phyloP scores from a whole-genome alignment of 2,797 vertebrate genomes.

The Oreochromis grahami region DNA sequence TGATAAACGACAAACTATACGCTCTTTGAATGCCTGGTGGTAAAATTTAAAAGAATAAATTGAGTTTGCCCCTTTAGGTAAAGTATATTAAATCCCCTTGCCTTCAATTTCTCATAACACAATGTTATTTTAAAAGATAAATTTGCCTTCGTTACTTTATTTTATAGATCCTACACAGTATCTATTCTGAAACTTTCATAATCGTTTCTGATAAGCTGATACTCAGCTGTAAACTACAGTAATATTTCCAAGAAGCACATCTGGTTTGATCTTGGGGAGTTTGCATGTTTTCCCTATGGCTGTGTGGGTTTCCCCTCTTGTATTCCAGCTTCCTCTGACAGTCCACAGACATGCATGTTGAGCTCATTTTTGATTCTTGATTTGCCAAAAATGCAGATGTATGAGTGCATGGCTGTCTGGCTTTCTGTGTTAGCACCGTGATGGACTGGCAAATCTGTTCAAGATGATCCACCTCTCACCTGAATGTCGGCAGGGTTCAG shows the following conservation, averaged over 20 bases:
- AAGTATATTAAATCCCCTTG: neutral
- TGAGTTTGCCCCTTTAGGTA: neutral
- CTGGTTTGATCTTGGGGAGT: neutral
- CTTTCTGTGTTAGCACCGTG: neutral
- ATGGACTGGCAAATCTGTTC: neutral
- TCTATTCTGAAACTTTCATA: neutral
- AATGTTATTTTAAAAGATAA: neutral
- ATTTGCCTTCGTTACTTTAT: neutral
- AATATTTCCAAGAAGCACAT: neutral
- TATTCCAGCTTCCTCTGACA: neutral
- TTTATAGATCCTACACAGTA: neutral
- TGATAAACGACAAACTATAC: neutral
- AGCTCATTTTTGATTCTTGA: neutral
- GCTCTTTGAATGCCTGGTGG: neutral
- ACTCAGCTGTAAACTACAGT: neutral
- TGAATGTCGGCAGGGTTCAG: neutral
- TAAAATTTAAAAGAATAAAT: neutral
- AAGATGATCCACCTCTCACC: neutral
- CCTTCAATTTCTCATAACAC: neutral
- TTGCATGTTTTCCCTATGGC: neutral
- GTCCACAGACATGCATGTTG: neutral
- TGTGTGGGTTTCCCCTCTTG: neutral
- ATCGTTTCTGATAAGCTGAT: neutral
- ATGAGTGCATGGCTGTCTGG: neutral
- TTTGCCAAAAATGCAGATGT: neutral